Evolutionary conservation across 2,797 vertebrate genomes (phyloP).

Genomic region (Schizopygopsis malacanthus): DNA sequence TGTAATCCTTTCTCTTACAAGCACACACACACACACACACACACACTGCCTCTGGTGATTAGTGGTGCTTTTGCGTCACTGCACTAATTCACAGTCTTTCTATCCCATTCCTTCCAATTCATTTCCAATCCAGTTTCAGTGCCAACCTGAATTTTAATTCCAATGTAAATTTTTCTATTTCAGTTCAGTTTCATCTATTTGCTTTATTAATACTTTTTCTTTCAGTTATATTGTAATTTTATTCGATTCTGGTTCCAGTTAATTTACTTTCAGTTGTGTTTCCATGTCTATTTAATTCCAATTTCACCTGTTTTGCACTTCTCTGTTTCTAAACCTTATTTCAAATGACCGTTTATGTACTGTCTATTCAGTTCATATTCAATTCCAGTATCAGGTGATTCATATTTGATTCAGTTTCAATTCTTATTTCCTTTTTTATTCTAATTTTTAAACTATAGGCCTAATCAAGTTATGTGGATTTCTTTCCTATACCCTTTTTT

Average conservation of each 20-base stretch:
- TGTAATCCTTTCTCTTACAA: constrained; percentile 72
- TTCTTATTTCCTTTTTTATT: background rate
- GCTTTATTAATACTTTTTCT: background rate
- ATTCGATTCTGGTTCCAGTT: background rate
- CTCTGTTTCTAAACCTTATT: background rate
- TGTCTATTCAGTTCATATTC: background rate
- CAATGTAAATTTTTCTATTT: background rate
- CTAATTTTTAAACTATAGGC: background rate
- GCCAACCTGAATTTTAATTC: background rate
- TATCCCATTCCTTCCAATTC: background rate
- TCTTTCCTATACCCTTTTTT: background rate
- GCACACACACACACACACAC: constrained; percentile 49
- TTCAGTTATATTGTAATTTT: background rate
- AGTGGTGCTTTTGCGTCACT: constrained; percentile 15
- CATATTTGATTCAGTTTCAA: background rate
- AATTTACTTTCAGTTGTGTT: background rate
- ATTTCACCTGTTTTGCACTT: background rate
- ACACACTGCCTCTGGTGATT: constrained; percentile 18
- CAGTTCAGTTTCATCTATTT: background rate
- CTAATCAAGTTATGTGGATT: background rate
- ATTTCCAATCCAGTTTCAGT: background rate
- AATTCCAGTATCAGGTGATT: background rate
- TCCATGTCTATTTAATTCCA: background rate
- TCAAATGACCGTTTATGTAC: background rate
- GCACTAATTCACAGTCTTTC: constrained; percentile 16